Conservation (phyloP, 2,113 vertebrate species). For the Phrynosoma blainvillii region DNA sequence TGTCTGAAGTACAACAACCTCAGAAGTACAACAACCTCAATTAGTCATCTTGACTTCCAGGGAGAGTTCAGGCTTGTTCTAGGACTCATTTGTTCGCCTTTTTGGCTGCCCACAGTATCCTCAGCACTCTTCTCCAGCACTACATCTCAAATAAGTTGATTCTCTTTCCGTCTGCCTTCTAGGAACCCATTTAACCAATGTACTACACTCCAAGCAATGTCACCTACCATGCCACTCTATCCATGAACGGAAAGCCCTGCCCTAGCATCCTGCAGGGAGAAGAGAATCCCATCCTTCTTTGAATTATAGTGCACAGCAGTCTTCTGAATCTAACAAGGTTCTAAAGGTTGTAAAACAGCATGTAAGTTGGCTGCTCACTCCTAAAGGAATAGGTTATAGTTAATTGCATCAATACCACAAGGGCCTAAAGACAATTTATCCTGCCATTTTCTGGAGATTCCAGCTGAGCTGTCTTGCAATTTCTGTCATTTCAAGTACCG, state of each 20-base stretch:
- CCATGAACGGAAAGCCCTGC: not conserved
- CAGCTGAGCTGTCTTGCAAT: not conserved
- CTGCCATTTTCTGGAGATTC: constrained; percentile 2
- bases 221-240: no score
- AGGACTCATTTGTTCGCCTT: no score
- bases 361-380: constrained; percentile 19
- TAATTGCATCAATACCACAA: constrained; percentile 6
- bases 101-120: no score
- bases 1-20: no score
- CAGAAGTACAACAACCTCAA: no score
- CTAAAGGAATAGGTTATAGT: constrained; percentile 19
- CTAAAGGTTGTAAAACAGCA: constrained; percentile 25
- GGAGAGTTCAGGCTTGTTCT: no score
- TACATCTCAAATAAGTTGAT: no score
- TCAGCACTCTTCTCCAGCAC: no score
- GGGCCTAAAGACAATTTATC: constrained; percentile 27
- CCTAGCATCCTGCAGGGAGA: not conserved
- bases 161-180: no score
- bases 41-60: no score
- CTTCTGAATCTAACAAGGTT: constrained; percentile 22
- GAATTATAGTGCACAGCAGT: not conserved
- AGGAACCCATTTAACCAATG: no score
- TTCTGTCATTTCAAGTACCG: constrained; percentile 27
- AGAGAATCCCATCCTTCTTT: not conserved
- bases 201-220: no score